phyloP scores from a whole-genome alignment of 2,797 vertebrate genomes.

The Podargus strigoides region DNA sequence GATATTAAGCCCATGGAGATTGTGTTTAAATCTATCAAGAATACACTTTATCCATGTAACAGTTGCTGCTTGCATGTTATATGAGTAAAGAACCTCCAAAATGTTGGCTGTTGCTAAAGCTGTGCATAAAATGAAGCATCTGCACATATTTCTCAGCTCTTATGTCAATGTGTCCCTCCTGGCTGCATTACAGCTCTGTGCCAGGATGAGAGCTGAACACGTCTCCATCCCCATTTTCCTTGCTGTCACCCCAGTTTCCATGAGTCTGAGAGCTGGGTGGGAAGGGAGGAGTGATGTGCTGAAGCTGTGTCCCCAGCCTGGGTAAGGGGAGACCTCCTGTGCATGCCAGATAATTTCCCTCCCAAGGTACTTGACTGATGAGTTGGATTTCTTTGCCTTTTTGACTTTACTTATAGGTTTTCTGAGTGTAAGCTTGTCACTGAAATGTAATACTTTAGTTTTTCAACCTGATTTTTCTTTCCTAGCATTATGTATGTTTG shows the following conservation, averaged over 20 bases:
- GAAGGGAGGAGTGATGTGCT: neutral
- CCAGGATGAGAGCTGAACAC: neutral
- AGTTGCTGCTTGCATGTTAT: neutral
- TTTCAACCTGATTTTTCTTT: neutral
- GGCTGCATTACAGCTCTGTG: neutral
- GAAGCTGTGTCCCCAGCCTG: neutral
- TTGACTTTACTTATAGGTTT: neutral
- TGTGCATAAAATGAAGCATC: neutral
- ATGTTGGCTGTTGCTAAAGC: neutral
- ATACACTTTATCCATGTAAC: fast-evolving
- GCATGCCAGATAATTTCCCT: neutral
- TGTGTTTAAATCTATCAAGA: neutral
- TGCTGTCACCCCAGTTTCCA: neutral
- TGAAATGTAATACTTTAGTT: neutral
- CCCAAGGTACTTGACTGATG: neutral
- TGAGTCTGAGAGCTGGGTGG: neutral
- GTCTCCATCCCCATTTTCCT: neutral
- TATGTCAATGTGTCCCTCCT: neutral
- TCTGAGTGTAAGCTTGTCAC: neutral
- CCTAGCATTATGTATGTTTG: neutral
- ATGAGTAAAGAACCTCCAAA: neutral
- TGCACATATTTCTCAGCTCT: neutral
- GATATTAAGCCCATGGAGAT: neutral
- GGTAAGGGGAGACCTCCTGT: fast-evolving
- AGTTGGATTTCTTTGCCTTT: neutral